Conservation (phyloP, 2,113 vertebrate species). For the Malaclemys terrapin region DNA sequence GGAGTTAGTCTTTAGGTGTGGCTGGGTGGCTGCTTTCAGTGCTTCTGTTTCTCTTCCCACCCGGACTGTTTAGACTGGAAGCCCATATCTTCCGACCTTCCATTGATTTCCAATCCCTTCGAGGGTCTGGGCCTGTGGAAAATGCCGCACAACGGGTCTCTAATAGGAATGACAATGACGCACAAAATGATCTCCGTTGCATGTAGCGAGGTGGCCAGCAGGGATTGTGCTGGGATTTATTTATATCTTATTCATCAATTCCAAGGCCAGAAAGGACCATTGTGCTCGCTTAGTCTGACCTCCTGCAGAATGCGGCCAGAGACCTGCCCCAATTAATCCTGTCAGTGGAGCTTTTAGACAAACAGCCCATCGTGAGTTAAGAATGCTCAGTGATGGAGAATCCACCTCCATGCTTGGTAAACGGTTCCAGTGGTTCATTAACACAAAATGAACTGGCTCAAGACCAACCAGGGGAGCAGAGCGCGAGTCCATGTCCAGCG, state of each 20-base stretch:
- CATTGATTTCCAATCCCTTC: not conserved
- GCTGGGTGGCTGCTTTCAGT: not conserved
- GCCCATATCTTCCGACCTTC: not conserved
- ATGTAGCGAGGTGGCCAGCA: not conserved
- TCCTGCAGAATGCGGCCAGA: not conserved
- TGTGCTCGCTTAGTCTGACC: not conserved
- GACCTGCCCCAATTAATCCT: not conserved
- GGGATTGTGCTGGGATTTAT: not conserved
- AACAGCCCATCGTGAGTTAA: not conserved
- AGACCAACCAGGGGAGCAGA: not conserved
- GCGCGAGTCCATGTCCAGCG: not conserved
- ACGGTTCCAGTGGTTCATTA: not conserved
- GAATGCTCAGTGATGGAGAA: not conserved
- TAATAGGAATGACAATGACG: not conserved
- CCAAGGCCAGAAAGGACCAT: not conserved
- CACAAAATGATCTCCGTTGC: not conserved
- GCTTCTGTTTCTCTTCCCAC: not conserved
- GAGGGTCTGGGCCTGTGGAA: not conserved
- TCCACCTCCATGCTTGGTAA: not conserved
- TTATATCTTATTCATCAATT: not conserved
- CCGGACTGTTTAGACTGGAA: not conserved
- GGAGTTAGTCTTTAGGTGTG: not conserved
- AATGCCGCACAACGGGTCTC: not conserved
- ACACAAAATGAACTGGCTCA: not conserved
- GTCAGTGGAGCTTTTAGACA: not conserved